Base-by-base conservation (phyloP, 2,113 vertebrate species). In the Aegotheles bennettii region DNA sequence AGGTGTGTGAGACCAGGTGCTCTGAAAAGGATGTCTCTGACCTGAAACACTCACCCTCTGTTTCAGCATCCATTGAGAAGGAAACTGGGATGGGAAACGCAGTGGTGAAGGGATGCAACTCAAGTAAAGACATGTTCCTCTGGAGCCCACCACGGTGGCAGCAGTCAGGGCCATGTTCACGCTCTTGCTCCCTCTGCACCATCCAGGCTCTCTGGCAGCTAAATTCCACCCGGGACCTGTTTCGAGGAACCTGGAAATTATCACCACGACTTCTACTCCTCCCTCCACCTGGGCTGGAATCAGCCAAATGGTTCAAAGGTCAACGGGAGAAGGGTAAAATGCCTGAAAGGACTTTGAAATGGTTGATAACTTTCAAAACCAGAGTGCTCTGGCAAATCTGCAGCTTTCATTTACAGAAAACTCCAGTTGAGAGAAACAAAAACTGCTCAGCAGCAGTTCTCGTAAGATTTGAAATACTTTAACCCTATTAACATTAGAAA, bases 1-100 rank as follows among this genome's bases (percentile, higher is more conserved):
- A 59, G 82, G n/a, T 0, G 0, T 25, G 47, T 51, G 67, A 38
- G 38, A 31, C 29, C 11, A 15, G 31, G 11, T 1, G 1, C 43
- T 71, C 26, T 40, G 17, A 71, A 24, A 73, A 23, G 60, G 6
- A 35, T 7, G 26, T 0, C 31, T 73, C 54, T 57, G 45, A 3
- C 20, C 38, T 50, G 60, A 38, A 81, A 21, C 60, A 8, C 7
- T 47, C 21, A 15, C 4, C 7, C 7, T 61, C 48, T 40, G 10
- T 50, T 47, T 61, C 51, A 47, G 47, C 26, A 9, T 1, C 10
- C 59, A 45, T 3, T 2, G 2, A 77, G 71, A n/a, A 57, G 29
- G 26, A 50, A 50, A 29, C 7, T 1, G 4, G 33, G 59, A 47
- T 24, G 16, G 14, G 21, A 50, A 60, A n/a, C 2, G 3, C 2